Percentiles rank a stretch among this genome's conserved stretches.
These are phyloP conservation scores for Dicyrtomina minuta DNA, from an alignment of 2,888 invertebrate species.

Conservation along the genomic window DNA sequence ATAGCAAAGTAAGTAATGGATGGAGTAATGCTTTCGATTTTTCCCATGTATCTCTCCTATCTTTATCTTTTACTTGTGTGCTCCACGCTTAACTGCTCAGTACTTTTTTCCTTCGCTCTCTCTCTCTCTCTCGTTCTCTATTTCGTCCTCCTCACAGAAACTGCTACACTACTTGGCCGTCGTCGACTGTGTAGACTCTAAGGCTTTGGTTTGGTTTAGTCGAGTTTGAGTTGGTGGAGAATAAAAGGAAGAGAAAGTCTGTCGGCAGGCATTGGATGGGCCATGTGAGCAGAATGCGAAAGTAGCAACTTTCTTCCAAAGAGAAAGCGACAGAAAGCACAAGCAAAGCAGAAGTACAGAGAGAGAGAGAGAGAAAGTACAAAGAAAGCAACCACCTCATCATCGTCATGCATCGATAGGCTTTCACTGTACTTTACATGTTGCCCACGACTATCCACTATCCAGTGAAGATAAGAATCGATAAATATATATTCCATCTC, in stretches of 20 bases:
- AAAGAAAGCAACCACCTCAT: slow-evolving; percentile 23
- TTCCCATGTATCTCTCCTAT: not conserved
- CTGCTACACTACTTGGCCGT: too few species aligned
- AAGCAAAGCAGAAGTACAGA: slow-evolving; percentile 5
- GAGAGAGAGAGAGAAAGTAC: slow-evolving; percentile 26
- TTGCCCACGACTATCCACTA: slow-evolving; percentile 11
- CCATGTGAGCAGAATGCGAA: not conserved
- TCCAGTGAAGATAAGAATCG: too few species aligned
- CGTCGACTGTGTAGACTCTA: too few species aligned
- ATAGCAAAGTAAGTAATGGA: too few species aligned
- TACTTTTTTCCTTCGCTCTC: not conserved
- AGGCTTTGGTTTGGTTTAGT: not conserved
- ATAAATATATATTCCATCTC: too few species aligned
- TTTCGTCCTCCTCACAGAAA: too few species aligned
- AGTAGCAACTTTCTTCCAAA: slow-evolving; percentile 8
- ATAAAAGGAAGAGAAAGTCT: slow-evolving; percentile 28
- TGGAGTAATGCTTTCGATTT: too few species aligned
- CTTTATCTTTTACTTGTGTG: too few species aligned
- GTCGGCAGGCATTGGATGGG: slow-evolving; percentile 13
- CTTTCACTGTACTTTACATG: slow-evolving; percentile 16
- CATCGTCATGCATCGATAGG: slow-evolving; percentile 22
- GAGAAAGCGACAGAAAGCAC: slow-evolving; percentile 18
- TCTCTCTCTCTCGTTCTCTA: slow-evolving; percentile 5
- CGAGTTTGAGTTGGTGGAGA: not conserved
- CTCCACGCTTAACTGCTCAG: too few species aligned